These are phyloP conservation scores for Molossus alvarezi DNA, from an alignment of 2,797 vertebrate species.

Conservation along the genomic window DNA sequence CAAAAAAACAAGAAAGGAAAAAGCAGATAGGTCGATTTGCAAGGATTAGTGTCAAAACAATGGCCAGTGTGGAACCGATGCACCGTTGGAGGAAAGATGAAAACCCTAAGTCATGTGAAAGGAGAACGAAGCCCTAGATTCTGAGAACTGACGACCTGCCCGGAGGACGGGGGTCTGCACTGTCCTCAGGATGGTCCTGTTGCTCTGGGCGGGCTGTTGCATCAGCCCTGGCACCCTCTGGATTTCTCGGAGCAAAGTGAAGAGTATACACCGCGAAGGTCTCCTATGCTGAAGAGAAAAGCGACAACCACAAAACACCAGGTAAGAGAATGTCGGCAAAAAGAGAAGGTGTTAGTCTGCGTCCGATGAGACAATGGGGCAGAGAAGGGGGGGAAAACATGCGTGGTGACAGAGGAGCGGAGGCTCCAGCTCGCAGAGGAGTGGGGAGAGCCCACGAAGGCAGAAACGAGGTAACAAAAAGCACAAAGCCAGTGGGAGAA, in stretches of 20 bases:
- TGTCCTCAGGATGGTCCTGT: background rate
- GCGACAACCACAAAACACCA: constrained; percentile 69
- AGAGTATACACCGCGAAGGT: background rate
- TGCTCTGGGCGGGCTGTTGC: background rate
- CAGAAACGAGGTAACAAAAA: constrained; percentile 82
- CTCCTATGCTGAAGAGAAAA: constrained; percentile 74
- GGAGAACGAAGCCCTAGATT: background rate
- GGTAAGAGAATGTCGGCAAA: constrained; percentile 68
- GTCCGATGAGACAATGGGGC: constrained; percentile 71
- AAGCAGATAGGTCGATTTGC: background rate
- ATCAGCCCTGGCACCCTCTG: background rate
- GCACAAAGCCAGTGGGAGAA: constrained; percentile 73
- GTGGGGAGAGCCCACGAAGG: background rate
- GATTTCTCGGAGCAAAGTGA: constrained; percentile 73
- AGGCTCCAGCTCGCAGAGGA: constrained; percentile 62
- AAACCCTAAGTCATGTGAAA: constrained; percentile 54
- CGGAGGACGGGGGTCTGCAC: background rate
- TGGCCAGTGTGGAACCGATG: background rate
- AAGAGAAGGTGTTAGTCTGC: background rate
- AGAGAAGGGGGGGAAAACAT: constrained; percentile 67
- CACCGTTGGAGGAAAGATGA: background rate
- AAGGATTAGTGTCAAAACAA: background rate
- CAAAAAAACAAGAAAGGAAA: background rate
- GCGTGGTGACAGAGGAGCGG: constrained; percentile 69
- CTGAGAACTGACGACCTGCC: background rate